These are phyloP conservation scores for Halesus radiatus DNA, from an alignment of 1,140 invertebrate species.

Conservation along the genomic window DNA sequence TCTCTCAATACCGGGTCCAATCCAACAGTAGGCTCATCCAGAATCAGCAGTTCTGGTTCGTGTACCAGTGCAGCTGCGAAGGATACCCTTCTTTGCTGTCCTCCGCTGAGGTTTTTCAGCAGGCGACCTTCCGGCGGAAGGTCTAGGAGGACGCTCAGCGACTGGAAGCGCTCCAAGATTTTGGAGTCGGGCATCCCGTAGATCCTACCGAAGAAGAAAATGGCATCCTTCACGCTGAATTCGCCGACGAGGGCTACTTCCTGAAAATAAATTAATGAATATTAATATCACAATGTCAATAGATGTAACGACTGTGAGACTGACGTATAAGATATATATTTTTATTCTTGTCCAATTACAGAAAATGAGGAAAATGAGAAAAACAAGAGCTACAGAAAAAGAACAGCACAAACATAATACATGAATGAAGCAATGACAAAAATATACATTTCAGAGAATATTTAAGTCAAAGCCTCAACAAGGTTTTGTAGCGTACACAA, in stretches of 20 bases:
- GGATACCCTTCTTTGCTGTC: slow-evolving; percentile 89
- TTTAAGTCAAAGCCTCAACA: too few relatives aligned
- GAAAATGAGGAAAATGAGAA: too few relatives aligned
- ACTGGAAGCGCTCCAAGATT: slow-evolving; percentile 78
- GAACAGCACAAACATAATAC: too few relatives aligned
- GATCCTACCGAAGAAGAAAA: slow-evolving; percentile 91
- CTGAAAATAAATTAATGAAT: slow-evolving; percentile 65
- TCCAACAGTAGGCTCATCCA: slow-evolving; percentile 95
- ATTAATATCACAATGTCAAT: too few relatives aligned
- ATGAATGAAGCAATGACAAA: too few relatives aligned
- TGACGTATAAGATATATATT: too few relatives aligned
- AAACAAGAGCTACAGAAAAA: too few relatives aligned
- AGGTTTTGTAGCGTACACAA: too few relatives aligned
- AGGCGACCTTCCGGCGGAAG: slow-evolving; percentile 76
- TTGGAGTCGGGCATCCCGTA: slow-evolving; percentile 80
- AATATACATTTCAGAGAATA: too few relatives aligned
- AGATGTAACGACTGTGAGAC: too few relatives aligned
- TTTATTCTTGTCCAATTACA: too few relatives aligned
- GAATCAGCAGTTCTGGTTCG: slow-evolving; percentile 87
- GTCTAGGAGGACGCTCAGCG: slow-evolving; percentile 81
- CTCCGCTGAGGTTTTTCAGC: slow-evolving; percentile 84
- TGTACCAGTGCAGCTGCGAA: slow-evolving; percentile 90
- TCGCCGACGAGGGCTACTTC: slow-evolving; percentile 90
- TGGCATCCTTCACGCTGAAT: slow-evolving; percentile 87
- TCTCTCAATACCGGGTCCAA: slow-evolving; percentile 91